Evolutionary conservation across 2,888 invertebrate species (phyloP).

Genomic region (Pomacea canaliculata): DNA sequence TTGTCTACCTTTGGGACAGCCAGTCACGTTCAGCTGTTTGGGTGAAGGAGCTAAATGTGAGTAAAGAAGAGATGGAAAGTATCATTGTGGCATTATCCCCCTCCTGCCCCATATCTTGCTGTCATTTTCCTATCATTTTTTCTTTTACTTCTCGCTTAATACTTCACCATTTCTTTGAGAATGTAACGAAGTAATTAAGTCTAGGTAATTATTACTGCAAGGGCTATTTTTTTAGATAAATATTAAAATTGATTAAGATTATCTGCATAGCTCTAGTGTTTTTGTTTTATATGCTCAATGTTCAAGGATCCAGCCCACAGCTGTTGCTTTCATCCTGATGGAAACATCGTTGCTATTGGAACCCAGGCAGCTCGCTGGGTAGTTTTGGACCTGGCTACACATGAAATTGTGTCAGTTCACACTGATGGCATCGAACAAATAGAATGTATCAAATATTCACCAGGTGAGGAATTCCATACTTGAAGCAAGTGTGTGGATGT

Average conservation of each 20-base stretch:
- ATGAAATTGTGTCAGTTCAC: constrained; percentile 72
- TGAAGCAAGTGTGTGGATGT: not conserved
- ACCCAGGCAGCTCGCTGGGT: constrained; percentile 85
- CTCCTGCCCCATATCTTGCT: too few species aligned
- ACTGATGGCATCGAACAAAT: constrained; percentile 70
- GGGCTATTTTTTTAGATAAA: too few species aligned
- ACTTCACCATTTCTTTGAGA: too few species aligned
- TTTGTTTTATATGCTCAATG: not conserved
- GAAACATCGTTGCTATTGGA: constrained; percentile 83
- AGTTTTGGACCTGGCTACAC: constrained; percentile 83
- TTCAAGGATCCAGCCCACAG: constrained; percentile 85
- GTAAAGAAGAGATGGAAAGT: constrained; percentile 25
- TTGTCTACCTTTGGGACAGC: constrained; percentile 83
- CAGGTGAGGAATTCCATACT: constrained; percentile 57
- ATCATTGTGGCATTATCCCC: too few species aligned
- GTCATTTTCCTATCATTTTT: too few species aligned
- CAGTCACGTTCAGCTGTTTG: constrained; percentile 88
- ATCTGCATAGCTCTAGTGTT: too few species aligned
- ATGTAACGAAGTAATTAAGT: too few species aligned
- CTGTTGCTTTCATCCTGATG: constrained; percentile 84
- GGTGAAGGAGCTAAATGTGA: constrained; percentile 86
- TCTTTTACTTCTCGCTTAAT: too few species aligned
- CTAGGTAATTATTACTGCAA: too few species aligned
- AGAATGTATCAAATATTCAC: constrained; percentile 70
- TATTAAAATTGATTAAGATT: too few species aligned